Conservation (phyloP, 2,113 vertebrate species). For the human (Homo sapiens) region GRCh38 chr16:78840501-78841000, state of each 20-base stretch:
- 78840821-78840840: background rate
- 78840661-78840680: background rate
- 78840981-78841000: background rate
- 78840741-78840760: no score
- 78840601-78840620: background rate
- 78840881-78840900: background rate
- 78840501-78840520: rapidly evolving
- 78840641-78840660: background rate
- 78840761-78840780: background rate
- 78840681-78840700: background rate
- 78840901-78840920: background rate
- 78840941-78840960: background rate
- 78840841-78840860: background rate
- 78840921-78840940: background rate
- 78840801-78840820: no score
- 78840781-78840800: no score
- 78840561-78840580: background rate
- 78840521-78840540: background rate
- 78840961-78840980: background rate
- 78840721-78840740: no score
- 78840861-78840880: background rate
- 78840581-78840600: background rate
- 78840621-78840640: background rate
- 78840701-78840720: no score
- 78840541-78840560: background rate